These are phyloP conservation scores for Dorcus hopei DNA, from an alignment of 2,888 invertebrate species.

Conservation along the genomic window DNA sequence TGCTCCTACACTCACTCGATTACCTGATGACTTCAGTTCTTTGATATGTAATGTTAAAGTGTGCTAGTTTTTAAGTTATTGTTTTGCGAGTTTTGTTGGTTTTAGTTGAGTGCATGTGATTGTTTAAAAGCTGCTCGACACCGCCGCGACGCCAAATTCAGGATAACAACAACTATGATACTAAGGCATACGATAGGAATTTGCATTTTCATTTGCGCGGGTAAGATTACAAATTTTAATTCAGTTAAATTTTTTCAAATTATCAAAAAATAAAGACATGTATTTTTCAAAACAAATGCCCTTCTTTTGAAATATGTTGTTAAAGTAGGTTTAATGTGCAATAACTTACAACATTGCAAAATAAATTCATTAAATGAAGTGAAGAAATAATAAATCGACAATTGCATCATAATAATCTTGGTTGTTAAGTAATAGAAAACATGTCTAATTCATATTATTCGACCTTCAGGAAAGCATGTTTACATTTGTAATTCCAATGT, in stretches of 20 bases:
- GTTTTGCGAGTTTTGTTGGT: conserved; percentile 20
- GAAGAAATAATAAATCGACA: no score
- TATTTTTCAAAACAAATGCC: not conserved
- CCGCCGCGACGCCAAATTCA: not conserved
- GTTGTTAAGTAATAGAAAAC: no score
- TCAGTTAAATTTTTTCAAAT: not conserved
- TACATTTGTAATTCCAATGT: no score
- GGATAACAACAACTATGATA: conserved; percentile 20
- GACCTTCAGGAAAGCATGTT: no score
- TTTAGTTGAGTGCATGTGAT: conserved; percentile 11
- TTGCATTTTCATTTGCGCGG: conserved; percentile 25
- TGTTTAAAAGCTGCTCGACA: not conserved
- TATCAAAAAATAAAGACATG: not conserved
- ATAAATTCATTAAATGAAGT: no score
- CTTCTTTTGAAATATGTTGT: not conserved
- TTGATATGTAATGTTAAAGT: conserved; percentile 24
- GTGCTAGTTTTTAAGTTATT: conserved; percentile 18
- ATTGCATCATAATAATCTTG: no score
- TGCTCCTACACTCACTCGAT: conserved; percentile 9
- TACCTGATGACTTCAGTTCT: conserved; percentile 4
- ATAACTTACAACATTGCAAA: no score
- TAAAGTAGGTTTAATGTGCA: not conserved
- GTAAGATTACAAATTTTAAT: conserved; percentile 12
- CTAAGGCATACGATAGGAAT: conserved; percentile 23
- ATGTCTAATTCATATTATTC: no score